phyloP scores from a whole-genome alignment of 2,888 invertebrate species.

The Neoascia interrupta region DNA sequence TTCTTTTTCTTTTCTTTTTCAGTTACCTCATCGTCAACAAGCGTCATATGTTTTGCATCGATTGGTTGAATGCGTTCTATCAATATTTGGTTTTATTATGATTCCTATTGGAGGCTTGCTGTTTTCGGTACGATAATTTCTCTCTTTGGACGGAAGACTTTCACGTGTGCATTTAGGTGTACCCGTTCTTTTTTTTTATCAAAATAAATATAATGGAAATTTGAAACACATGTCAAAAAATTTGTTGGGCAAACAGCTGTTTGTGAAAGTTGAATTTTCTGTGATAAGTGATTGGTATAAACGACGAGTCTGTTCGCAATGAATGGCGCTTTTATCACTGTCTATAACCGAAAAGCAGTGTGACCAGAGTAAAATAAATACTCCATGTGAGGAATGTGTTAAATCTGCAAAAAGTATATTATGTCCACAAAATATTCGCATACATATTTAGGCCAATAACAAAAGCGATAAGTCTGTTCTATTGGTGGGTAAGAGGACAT shows the following conservation, averaged over 20 bases:
- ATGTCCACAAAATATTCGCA: no score
- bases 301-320: slow-evolving; percentile 5
- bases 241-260: slow-evolving; percentile 18
- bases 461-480: no score
- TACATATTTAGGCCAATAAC: no score
- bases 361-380: no score
- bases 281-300: slow-evolving; percentile 59
- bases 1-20: neutral
- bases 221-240: slow-evolving; percentile 29
- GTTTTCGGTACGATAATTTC: neutral
- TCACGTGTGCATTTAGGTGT: neutral
- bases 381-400: no score
- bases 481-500: no score
- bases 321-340: no score
- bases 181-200: neutral
- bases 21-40: neutral
- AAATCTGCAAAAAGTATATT: no score
- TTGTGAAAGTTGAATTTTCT: neutral
- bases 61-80: neutral
- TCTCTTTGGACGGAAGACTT: neutral
- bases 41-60: neutral
- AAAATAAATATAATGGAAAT: slow-evolving; percentile 45
- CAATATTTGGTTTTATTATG: neutral
- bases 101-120: neutral
- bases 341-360: no score